These are phyloP conservation scores for Orthonyx spaldingii DNA, from an alignment of 2,113 vertebrate genomes.

Conservation along the genomic window DNA sequence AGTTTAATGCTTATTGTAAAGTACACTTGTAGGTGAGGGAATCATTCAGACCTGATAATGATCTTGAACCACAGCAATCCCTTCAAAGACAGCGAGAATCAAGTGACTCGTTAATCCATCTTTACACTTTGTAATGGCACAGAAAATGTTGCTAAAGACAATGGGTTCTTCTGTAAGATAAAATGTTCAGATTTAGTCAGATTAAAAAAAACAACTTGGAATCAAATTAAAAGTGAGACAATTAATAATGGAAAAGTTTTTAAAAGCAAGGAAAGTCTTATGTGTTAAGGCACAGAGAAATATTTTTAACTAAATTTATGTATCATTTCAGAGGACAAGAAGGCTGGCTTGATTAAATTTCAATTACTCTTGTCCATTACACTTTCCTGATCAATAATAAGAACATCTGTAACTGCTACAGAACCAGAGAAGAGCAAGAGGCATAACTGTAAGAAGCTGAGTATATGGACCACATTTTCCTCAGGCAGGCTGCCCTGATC, in stretches of 20 bases:
- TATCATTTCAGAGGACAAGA: background rate
- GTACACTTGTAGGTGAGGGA: background rate
- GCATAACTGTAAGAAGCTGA: background rate
- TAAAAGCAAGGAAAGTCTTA: background rate
- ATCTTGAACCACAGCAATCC: background rate
- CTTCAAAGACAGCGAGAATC: constrained; percentile 20
- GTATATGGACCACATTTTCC: background rate
- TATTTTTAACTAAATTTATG: background rate
- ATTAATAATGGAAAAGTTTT: background rate
- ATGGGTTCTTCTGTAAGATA: constrained; percentile 42
- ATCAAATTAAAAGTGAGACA: background rate
- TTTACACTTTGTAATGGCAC: constrained; percentile 17
- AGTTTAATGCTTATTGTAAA: background rate
- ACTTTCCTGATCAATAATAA: background rate
- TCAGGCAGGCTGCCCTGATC: rapidly evolving
- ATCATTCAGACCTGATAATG: constrained; percentile 61
- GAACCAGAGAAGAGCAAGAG: background rate
- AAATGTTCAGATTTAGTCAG: background rate
- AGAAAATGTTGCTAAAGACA: constrained; percentile 9
- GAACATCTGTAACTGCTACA: background rate
- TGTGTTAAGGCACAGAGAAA: background rate
- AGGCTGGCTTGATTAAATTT: background rate
- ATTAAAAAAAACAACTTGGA: background rate
- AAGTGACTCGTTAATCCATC: background rate
- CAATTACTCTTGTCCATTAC: background rate